These are phyloP conservation scores for Echinarachnius parma DNA, from an alignment of 53 echinoderm and acorn worm species.

Conservation along the genomic window DNA sequence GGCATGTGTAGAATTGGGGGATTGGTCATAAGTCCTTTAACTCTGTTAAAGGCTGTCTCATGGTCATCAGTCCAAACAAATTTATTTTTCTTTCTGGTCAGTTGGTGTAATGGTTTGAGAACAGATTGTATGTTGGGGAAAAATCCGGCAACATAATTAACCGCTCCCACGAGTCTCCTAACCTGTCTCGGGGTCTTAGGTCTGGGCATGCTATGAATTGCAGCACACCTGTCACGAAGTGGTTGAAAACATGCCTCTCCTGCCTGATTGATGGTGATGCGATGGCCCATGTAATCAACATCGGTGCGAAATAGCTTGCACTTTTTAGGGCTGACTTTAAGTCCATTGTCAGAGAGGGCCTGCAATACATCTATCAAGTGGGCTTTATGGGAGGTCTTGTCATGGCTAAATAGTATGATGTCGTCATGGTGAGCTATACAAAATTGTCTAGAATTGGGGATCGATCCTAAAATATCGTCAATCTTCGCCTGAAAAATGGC, in stretches of 20 bases:
- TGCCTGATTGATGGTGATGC: neutral
- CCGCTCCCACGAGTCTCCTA: neutral
- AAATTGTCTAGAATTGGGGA: constrained; percentile 30
- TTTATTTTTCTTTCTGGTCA: constrained; percentile 20
- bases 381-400: constrained; percentile 19
- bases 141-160: neutral
- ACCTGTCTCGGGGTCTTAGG: neutral
- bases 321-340: neutral
- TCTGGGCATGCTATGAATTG: constrained; percentile 31
- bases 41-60: constrained; percentile 33
- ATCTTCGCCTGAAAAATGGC: constrained; percentile 50
- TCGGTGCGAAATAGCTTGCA: neutral
- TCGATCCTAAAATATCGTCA: constrained; percentile 34
- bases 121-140: constrained; percentile 3
- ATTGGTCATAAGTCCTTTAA: constrained; percentile 38
- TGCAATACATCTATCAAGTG: constrained; percentile 22
- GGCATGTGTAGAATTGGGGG: constrained; percentile 18
- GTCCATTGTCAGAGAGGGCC: neutral
- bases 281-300: neutral
- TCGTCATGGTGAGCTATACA: constrained; percentile 54
- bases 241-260: constrained; percentile 33
- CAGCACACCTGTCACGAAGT: constrained; percentile 30
- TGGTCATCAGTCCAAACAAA: too few species aligned
- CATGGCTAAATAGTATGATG: constrained; percentile 41
- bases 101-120: constrained; percentile 15